phyloP scores from a whole-genome alignment of 2,113 vertebrate species.

The Megaceryle maxima region DNA sequence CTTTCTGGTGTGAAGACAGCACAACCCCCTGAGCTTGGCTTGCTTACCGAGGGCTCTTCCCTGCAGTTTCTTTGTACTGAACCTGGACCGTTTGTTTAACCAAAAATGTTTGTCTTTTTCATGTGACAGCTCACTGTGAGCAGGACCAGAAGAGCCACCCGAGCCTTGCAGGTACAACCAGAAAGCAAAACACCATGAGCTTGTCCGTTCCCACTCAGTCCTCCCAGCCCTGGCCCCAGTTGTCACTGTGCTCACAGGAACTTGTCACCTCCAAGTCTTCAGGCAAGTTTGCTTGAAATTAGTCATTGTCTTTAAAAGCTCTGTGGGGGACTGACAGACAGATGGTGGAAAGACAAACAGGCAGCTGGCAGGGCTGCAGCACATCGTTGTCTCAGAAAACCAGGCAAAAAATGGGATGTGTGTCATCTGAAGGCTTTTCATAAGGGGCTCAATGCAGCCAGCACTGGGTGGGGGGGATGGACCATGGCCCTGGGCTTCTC shows the following conservation, averaged over 20 bases:
- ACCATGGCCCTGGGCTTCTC: too few relatives aligned
- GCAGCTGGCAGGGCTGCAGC: background rate
- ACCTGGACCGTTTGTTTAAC: background rate
- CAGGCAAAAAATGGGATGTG: background rate
- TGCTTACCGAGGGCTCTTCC: background rate
- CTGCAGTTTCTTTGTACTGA: background rate
- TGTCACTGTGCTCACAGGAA: background rate
- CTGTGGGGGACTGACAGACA: background rate
- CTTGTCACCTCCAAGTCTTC: background rate
- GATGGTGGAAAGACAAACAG: background rate
- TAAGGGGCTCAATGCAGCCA: background rate
- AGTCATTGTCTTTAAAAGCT: background rate
- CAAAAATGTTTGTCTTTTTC: background rate
- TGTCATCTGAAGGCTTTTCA: background rate
- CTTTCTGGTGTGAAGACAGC: background rate
- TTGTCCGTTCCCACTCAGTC: background rate
- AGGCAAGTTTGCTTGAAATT: background rate
- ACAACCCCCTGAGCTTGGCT: background rate
- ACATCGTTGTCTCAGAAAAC: background rate
- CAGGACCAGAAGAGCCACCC: background rate
- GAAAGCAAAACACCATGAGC: background rate
- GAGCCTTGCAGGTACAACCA: background rate
- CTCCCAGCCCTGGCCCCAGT: fast-evolving
- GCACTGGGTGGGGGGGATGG: background rate
- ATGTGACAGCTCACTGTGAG: background rate